Conservation (phyloP, 2,113 vertebrate species). For the Papio anubis region DNA sequence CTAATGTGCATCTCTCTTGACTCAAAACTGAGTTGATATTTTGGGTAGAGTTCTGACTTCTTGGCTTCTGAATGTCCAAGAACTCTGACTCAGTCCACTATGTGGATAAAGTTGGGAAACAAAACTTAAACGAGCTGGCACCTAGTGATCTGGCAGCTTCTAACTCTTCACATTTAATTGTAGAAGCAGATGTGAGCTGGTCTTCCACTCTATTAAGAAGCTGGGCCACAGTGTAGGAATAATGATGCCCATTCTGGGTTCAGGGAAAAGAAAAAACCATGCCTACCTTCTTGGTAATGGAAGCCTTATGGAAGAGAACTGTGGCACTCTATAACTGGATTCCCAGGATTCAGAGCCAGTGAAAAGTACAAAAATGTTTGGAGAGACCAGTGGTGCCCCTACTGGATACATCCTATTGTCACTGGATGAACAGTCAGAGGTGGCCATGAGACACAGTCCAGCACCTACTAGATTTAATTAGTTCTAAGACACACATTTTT, state of each 20-base stretch:
- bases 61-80: conserved; percentile 18
- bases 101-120: conserved; percentile 23
- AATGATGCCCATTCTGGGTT: neutral
- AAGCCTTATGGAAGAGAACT: neutral
- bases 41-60: conserved; percentile 27
- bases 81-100: neutral
- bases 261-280: neutral
- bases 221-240: neutral
- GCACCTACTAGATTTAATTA: neutral
- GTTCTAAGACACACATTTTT: neutral
- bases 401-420: neutral
- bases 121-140: neutral
- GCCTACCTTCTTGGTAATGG: neutral
- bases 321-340: neutral
- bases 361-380: neutral
- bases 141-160: neutral
- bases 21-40: conserved; percentile 23
- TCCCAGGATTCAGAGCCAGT: neutral
- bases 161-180: neutral
- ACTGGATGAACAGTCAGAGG: neutral
- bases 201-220: neutral
- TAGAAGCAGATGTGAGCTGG: conserved; percentile 2
- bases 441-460: neutral
- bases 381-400: neutral
- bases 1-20: neutral